These are phyloP conservation scores for Tragelaphus buxtoni DNA, from an alignment of 2,113 vertebrate genomes.

Conservation along the genomic window DNA sequence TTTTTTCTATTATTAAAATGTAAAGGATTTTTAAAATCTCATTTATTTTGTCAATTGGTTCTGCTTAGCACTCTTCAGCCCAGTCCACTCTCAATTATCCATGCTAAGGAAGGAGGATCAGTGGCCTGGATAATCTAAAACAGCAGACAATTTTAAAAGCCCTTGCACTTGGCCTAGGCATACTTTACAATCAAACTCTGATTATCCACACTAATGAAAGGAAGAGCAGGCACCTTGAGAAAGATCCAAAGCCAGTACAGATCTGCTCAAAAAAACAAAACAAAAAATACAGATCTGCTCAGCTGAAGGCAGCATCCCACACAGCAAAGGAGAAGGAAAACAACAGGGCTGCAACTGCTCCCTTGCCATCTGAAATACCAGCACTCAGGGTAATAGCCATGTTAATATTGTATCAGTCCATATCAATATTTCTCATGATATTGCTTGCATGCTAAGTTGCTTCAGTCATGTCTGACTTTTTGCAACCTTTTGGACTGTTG, in stretches of 20 bases:
- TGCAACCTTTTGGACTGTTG: background rate
- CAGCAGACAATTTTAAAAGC: constrained; percentile 68
- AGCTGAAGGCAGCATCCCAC: background rate
- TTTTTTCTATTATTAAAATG: constrained; percentile 54
- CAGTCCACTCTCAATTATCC: constrained; percentile 63
- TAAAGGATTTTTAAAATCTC: constrained; percentile 65
- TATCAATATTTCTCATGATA: background rate
- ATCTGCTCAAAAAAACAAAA: background rate
- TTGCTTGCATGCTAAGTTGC: background rate
- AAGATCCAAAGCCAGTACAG: background rate
- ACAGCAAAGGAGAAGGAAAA: background rate
- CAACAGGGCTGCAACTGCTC: background rate
- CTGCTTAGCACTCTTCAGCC: constrained; percentile 61
- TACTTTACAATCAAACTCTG: constrained; percentile 68
- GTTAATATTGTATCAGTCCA: background rate
- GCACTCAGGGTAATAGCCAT: too few species aligned
- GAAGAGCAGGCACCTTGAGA: constrained; percentile 57
- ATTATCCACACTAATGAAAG: constrained; percentile 66
- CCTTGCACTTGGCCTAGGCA: constrained; percentile 53
- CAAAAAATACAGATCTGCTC: background rate
- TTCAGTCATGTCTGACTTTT: background rate
- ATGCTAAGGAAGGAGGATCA: constrained; percentile 56
- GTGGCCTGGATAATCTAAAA: constrained; percentile 69
- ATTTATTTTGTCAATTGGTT: constrained; percentile 67
- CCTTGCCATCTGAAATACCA: background rate